Evolutionary conservation across 92 coral and sea anemone genomes (phyloP), one percentile per base, ranked within the genome.

Genomic region (Porites lobata): DNA sequence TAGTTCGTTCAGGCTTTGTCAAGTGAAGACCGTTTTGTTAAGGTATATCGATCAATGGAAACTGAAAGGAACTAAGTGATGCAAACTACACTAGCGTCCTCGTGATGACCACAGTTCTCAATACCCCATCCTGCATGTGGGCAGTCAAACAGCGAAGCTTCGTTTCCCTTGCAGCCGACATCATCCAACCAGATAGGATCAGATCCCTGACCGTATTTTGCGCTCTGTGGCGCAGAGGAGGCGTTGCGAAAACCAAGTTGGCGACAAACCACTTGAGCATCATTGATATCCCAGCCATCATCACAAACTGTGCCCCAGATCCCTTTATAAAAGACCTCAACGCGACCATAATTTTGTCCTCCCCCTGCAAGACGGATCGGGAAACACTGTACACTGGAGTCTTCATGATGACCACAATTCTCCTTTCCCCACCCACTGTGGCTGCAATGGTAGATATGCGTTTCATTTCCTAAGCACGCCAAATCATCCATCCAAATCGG

Each of bases 401-500:
- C 66, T 18, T 14, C 21, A 7, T 0, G 0, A 19, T 17, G 66
- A 6, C 1, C 7, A 62, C 66, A 62, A 18, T 15, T 3, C 8
- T 62, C 12, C 8, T 62, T 6, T 18, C 66, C 66, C 66, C 66
- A 62, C 6, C 65, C 65, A 18, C 22, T 18, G 7, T 62, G 65
- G 19, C 65, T 14, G 65, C 65, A 62, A 62, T 62, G 8, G 65
- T 62, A 62, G 65, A 78, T 43, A 9, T 43, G 54, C 3, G 71
- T 14, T 13, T 78, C 72, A 62, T 17, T 62, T 47, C 72, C 83
- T 8, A 24, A 5, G 32, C 83, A 78, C 4, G 19, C 54, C 52
- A 78, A 29, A 56, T 59, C 20, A 78, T 78, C 71, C 69, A 78
- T 32, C 72, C 72, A 78, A n/a, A 78, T 63, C 10, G 50, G 50